Conservation (phyloP, 1,140 invertebrate species). For the Andricus grossulariae region DNA sequence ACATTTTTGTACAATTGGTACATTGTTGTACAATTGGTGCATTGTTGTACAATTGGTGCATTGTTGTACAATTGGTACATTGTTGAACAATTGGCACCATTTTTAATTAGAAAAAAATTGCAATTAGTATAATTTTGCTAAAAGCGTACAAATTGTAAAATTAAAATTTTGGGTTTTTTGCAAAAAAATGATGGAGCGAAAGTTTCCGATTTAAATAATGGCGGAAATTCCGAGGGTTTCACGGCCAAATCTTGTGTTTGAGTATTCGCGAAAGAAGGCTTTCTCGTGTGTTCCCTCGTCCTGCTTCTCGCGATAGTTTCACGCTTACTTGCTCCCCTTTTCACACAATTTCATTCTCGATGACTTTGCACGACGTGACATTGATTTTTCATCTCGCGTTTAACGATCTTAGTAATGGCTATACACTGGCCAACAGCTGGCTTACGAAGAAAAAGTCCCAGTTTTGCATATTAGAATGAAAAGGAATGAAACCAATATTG, state of each 20-base stretch:
- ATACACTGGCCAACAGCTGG: slow-evolving; percentile 16
- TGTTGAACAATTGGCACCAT: no score
- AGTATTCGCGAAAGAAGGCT: slow-evolving; percentile 44
- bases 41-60: no score
- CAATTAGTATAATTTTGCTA: not conserved
- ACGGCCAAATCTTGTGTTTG: slow-evolving; percentile 49
- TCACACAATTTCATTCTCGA: slow-evolving; percentile 36
- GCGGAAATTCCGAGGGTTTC: slow-evolving; percentile 46
- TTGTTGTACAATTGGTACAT: no score
- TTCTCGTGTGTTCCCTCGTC: slow-evolving; percentile 49
- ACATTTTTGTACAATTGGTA: no score
- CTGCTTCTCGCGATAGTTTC: slow-evolving; percentile 53
- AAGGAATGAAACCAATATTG: not conserved
- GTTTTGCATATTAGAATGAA: not conserved
- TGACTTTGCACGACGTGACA: slow-evolving; percentile 19
- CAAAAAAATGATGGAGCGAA: slow-evolving; percentile 34
- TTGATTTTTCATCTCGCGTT: not conserved
- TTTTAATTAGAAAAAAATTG: no score
- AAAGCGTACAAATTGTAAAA: not conserved
- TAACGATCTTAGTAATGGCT: not conserved
- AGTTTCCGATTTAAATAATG: slow-evolving; percentile 10
- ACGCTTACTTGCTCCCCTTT: slow-evolving; percentile 47
- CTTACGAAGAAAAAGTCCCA: not conserved
- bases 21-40: no score
- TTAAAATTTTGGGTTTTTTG: not conserved